These are phyloP conservation scores for Anaspis maculata DNA, from an alignment of 2,888 invertebrate species.

Conservation along the genomic window DNA sequence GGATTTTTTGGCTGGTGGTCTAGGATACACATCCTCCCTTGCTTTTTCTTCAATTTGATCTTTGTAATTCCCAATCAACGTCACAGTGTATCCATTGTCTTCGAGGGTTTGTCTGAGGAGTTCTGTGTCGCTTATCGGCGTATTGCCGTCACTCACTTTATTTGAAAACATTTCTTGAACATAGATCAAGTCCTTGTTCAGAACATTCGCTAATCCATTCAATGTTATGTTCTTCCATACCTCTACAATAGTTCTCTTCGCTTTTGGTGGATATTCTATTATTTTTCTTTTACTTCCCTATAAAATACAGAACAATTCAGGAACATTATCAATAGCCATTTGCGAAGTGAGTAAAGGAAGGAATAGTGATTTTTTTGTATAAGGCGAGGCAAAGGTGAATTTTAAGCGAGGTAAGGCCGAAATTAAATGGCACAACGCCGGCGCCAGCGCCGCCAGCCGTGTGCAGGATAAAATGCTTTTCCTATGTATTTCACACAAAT, in stretches of 20 bases:
- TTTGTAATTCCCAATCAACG: slow-evolving; percentile 28
- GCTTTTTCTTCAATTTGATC: slow-evolving; percentile 8
- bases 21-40: slow-evolving; percentile 45
- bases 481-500: too few species aligned
- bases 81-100: slow-evolving; percentile 35
- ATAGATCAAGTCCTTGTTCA: slow-evolving; percentile 56
- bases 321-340: too few species aligned
- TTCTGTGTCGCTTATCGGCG: slow-evolving; percentile 32
- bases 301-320: too few species aligned
- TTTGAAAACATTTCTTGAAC: slow-evolving; percentile 35
- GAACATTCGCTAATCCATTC: slow-evolving; percentile 56
- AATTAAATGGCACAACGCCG: too few species aligned
- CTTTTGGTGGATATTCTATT: slow-evolving; percentile 55
- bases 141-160: slow-evolving; percentile 26
- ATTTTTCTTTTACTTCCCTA: background rate
- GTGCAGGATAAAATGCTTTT: too few species aligned
- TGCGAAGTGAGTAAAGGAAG: too few species aligned
- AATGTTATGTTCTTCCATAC: slow-evolving; percentile 81
- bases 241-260: slow-evolving; percentile 49
- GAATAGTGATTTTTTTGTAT: too few species aligned
- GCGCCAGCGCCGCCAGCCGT: too few species aligned
- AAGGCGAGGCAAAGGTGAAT: too few species aligned
- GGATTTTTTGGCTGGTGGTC: slow-evolving; percentile 57
- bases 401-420: too few species aligned
- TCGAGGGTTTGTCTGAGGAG: slow-evolving; percentile 33